phyloP scores from a whole-genome alignment of 2,113 vertebrate species.

The Aspidoscelis tigris region DNA sequence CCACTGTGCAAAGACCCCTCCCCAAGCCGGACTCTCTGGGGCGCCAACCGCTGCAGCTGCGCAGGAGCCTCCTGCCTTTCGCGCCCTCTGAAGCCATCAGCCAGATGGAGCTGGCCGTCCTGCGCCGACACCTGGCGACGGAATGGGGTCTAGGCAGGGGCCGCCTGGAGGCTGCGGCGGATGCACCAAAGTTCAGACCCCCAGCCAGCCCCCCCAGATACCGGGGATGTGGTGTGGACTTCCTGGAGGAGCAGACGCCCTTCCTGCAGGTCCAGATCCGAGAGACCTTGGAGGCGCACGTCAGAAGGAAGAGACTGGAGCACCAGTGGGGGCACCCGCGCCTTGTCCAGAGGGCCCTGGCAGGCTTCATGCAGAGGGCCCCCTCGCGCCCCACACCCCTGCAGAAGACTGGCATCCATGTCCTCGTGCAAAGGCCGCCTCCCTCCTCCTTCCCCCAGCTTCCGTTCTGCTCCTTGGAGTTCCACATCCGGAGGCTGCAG shows the following conservation, averaged over 20 bases:
- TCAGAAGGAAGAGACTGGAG: slow-evolving; percentile 14
- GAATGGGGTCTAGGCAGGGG: slow-evolving; percentile 24
- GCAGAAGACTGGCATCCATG: background rate
- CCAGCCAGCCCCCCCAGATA: background rate
- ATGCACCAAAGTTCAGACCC: background rate
- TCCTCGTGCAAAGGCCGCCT: background rate
- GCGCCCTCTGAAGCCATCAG: background rate
- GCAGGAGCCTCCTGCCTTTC: slow-evolving; percentile 14
- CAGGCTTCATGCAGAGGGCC: background rate
- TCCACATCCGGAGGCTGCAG: background rate
- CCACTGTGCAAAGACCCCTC: background rate
- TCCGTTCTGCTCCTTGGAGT: background rate
- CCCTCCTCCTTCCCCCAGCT: background rate
- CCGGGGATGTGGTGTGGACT: background rate
- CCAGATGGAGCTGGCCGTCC: slow-evolving; percentile 7
- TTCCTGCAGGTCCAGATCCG: slow-evolving; percentile 17
- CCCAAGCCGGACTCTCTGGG: background rate
- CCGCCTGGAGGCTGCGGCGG: background rate
- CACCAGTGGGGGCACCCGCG: background rate
- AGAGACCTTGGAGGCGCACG: slow-evolving; percentile 35
- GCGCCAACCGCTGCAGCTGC: background rate
- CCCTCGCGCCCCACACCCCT: background rate
- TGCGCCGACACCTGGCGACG: background rate
- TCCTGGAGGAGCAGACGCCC: background rate
- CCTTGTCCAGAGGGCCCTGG: slow-evolving; percentile 7